A percentile compares a stretch with the other conserved stretches of the same genome.
Conservation (phyloP, 2,113 vertebrate species). For the Cyprinodon brontotheroides region DNA sequence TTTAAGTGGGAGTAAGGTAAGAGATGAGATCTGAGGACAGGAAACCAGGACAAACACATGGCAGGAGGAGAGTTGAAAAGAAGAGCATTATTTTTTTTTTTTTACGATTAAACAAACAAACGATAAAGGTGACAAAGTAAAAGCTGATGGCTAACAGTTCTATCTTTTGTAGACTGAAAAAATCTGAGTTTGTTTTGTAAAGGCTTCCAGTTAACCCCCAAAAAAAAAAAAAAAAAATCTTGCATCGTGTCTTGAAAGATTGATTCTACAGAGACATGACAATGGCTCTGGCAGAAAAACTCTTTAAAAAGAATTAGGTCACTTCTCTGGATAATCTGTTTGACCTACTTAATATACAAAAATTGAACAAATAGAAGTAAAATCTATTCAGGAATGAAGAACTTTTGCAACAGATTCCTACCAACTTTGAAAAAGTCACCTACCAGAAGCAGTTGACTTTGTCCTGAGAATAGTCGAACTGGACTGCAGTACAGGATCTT, state of each 20-base stretch:
- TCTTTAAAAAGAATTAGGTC: no score
- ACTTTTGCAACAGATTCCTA: neutral
- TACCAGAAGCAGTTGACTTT: slow-evolving; percentile 98
- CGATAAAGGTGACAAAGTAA: no score
- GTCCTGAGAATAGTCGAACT: slow-evolving; percentile 96
- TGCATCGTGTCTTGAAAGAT: no score
- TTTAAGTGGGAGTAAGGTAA: neutral
- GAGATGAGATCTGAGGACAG: neutral
- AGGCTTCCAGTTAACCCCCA: no score
- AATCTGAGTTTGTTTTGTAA: no score
- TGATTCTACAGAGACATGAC: no score
- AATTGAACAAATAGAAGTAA: no score
- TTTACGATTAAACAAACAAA: neutral
- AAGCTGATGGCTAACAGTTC: neutral
- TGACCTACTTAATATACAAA: neutral
- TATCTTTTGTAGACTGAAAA: neutral
- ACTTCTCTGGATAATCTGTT: neutral
- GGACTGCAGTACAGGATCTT: slow-evolving; percentile 90
- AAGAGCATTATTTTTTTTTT: neutral
- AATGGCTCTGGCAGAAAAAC: no score
- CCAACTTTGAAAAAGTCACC: slow-evolving; percentile 47
- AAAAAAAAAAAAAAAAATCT: no score
- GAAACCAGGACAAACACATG: no score
- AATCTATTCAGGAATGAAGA: neutral
- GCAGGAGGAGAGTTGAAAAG: no score